Base-by-base conservation (phyloP, 2,797 vertebrate genomes). In the Lates japonicus region DNA sequence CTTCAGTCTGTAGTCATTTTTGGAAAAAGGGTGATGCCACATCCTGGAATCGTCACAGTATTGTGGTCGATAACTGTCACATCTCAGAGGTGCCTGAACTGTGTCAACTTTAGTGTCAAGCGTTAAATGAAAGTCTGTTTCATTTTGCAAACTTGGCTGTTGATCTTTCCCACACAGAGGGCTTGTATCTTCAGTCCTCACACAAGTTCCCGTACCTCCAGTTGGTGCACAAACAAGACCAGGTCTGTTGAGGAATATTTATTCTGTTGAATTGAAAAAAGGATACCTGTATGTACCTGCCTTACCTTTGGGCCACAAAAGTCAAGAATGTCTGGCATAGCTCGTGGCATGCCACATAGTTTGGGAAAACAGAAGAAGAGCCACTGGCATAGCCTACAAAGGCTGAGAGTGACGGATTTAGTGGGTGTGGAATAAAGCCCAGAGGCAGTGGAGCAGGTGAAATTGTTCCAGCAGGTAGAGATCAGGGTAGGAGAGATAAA, bases 401-500 rank as follows among this genome's bases (percentile, higher is more conserved):
- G 77, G 69, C 79, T 19, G 46, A 61, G 79, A 60, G 80, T 59
- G 70, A 54, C 69, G 62, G 84, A 46, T 83, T 84, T 74, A 82
- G 81, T 87, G 81, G 81, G 87, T 88, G 91, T 88, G 91, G 92
- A 92, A 93, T 88, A 90, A 91, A 84, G 87, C 91, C 92, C 86
- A 16, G 90, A 88, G 90, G 94, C 90, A 89, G 83, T 64, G 87
- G 85, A 90, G 92, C 87, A 88, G 90, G 87, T 93, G 90, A 87
- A 90, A 88, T 86, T 91, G 89, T 94, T 95, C 94, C 94, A 90
- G 88, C 83, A 76, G 89, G 88, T 86, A 77, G 77, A 87, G 91
- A 81, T 89, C 87, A 66, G 87, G 59, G 62, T 79, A 22, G 85
- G 55, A 88, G 88, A 95, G 92, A 95, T 94, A 95, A 94, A 95